A percentile compares a stretch with the other conserved stretches of the same genome.
phyloP scores from a whole-genome alignment of 2,888 invertebrate species.

The Phortica okadai region DNA sequence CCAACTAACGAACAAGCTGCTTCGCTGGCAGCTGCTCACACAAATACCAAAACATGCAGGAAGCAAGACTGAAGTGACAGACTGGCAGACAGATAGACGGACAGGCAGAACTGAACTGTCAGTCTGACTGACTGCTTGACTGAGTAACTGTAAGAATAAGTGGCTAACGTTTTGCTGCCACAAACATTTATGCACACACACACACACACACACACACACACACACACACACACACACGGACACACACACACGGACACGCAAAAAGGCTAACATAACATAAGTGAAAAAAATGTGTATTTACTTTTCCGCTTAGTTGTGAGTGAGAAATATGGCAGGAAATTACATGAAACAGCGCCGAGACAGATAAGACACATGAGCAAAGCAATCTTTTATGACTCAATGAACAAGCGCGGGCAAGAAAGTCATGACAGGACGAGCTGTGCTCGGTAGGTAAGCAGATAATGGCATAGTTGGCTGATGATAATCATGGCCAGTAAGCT shows the following conservation, averaged over 20 bases:
- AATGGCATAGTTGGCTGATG: conserved; percentile 28
- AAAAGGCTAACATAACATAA: conserved; percentile 2
- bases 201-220: background rate
- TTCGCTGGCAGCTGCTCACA: conserved; percentile 41
- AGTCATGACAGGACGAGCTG: conserved; percentile 16
- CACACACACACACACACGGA: background rate
- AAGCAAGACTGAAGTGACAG: background rate
- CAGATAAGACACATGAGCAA: conserved; percentile 42
- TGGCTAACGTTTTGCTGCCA: background rate
- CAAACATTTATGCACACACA: background rate
- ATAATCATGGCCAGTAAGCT: background rate
- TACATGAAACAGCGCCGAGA: conserved; percentile 52
- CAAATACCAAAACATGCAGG: conserved; percentile 33
- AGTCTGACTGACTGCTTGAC: background rate
- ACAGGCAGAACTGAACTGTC: background rate
- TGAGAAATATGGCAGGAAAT: conserved; percentile 63
- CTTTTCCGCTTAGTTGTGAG: conserved; percentile 38
- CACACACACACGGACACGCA: background rate
- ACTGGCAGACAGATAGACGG: background rate
- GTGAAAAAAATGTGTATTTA: conserved; percentile 29
- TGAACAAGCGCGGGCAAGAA: background rate
- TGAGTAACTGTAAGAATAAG: background rate
- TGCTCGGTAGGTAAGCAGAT: conserved; percentile 39
- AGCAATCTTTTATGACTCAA: background rate
- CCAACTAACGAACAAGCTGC: conserved; percentile 24